Evolutionary conservation across 2,888 invertebrate genomes (phyloP).

Genomic region (Danaus chrysippus): DNA sequence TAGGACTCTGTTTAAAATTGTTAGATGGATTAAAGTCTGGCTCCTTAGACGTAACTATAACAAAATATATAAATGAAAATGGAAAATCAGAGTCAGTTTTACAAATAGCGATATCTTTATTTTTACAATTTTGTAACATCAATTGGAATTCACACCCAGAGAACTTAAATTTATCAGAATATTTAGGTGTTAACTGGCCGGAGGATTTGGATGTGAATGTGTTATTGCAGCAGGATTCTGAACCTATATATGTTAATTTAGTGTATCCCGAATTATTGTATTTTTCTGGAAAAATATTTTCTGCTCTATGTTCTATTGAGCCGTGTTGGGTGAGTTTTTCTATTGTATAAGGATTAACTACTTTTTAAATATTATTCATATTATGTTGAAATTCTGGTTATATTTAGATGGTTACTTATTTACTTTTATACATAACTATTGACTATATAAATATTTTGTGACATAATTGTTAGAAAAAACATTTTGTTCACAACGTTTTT

Average conservation of each 20-base stretch:
- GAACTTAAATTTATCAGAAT: constrained; percentile 56
- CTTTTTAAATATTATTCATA: no score
- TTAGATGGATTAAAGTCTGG: constrained; percentile 49
- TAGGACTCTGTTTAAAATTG: constrained; percentile 49
- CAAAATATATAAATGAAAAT: constrained; percentile 40
- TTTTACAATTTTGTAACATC: constrained; percentile 86
- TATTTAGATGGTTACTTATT: no score
- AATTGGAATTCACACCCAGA: constrained; percentile 89
- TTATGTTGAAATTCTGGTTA: no score
- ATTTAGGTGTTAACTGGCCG: constrained; percentile 64
- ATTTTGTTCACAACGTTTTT: no score
- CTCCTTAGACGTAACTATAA: constrained; percentile 42
- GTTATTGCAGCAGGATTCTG: constrained; percentile 79
- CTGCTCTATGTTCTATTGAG: constrained; percentile 49
- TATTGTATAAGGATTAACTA: no score
- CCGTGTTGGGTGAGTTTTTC: constrained; percentile 56
- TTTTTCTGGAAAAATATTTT: constrained; percentile 62
- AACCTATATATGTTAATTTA: constrained; percentile 83
- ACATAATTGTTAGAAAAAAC: no score
- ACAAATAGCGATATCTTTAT: constrained; percentile 80
- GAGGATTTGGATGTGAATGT: constrained; percentile 57
- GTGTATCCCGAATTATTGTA: constrained; percentile 74
- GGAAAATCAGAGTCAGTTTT: constrained; percentile 61
- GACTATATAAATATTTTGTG: no score
- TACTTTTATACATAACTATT: no score